Evolutionary conservation across 2,113 vertebrate species (phyloP).

Genomic region (Elaphurus davidianus): DNA sequence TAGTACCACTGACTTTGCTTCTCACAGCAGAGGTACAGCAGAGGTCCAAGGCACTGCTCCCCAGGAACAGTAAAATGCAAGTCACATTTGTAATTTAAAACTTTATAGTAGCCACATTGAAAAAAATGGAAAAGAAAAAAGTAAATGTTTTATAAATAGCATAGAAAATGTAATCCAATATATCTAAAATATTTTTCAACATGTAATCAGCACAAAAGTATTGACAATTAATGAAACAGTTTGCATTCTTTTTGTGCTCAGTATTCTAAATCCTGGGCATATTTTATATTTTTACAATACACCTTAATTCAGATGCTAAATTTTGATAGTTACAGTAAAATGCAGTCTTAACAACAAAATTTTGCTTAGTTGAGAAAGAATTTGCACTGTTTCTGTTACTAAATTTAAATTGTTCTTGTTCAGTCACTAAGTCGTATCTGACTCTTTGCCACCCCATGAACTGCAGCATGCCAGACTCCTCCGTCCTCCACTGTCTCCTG

Average conservation of each 20-base stretch:
- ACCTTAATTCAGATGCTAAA: neutral
- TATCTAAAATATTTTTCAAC: neutral
- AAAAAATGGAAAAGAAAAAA: neutral
- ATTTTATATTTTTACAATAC: neutral
- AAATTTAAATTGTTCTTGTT: neutral
- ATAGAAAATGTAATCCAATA: neutral
- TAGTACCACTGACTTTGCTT: neutral
- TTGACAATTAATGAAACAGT: neutral
- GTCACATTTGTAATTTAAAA: neutral
- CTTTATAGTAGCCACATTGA: neutral
- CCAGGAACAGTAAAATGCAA: neutral
- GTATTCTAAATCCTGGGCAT: neutral
- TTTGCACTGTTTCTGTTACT: neutral
- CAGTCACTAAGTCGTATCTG: neutral
- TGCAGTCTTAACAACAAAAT: neutral
- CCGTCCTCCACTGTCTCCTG: neutral
- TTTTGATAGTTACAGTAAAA: neutral
- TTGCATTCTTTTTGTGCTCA: neutral
- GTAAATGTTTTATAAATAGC: neutral
- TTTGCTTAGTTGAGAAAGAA: neutral
- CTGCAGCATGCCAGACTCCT: neutral
- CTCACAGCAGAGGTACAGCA: neutral
- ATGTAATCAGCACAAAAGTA: neutral
- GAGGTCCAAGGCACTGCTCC: neutral
- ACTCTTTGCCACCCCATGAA: neutral